phyloP scores from a whole-genome alignment of 2,888 invertebrate species.

The Alcis repandata region DNA sequence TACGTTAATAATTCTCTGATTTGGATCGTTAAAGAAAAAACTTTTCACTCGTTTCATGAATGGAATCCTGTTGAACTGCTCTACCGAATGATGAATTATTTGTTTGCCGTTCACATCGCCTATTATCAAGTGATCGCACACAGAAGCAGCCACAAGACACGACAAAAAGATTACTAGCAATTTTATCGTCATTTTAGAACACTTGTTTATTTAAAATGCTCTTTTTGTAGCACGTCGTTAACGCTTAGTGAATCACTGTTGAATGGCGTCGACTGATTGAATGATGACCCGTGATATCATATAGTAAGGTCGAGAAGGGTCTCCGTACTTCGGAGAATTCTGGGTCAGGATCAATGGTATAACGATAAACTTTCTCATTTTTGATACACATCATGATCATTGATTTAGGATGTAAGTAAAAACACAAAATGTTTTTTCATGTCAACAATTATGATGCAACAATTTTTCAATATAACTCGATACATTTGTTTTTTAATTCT shows the following conservation, averaged over 20 bases:
- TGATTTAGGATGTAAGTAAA: too few species aligned
- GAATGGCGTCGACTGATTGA: conserved; percentile 41
- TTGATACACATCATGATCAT: too few species aligned
- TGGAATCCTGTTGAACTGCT: conserved; percentile 57
- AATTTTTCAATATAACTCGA: background rate
- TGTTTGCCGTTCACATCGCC: conserved; percentile 57
- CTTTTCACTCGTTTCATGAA: conserved; percentile 61
- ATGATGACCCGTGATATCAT: conserved; percentile 43
- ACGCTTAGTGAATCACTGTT: conserved; percentile 19
- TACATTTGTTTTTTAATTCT: conserved; percentile 29
- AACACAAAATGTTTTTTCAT: too few species aligned
- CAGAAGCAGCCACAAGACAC: conserved; percentile 43
- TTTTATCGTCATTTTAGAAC: conserved; percentile 49
- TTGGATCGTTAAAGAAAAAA: conserved; percentile 60
- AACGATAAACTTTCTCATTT: background rate
- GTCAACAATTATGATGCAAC: background rate
- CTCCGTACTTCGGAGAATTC: conserved; percentile 14
- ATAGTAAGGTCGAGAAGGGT: conserved; percentile 41
- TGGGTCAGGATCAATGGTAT: conserved; percentile 4
- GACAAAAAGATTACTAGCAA: conserved; percentile 45
- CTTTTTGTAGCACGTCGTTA: conserved; percentile 17
- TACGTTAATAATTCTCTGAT: conserved; percentile 60
- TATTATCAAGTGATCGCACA: conserved; percentile 59
- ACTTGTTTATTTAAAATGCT: conserved; percentile 1
- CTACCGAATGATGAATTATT: conserved; percentile 56